Base-by-base conservation (phyloP, 2,888 invertebrate species). In the Plutella xylostella region DNA sequence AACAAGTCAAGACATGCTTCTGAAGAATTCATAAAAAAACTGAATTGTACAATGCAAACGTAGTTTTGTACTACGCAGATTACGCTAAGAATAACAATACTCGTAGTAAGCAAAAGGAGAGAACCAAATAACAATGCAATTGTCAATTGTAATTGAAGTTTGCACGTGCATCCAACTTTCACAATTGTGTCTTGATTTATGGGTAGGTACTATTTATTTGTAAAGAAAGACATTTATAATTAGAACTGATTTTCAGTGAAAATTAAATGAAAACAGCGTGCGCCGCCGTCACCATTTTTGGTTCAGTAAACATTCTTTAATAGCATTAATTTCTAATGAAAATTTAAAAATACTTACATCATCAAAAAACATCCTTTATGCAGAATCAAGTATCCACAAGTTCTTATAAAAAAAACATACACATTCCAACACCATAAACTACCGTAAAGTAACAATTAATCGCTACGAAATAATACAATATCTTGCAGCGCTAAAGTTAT, bases 1-100 rank as follows among this genome's bases (percentile, higher is more conserved):
- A 46, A 65, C 74, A 65, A 56, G 72, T 71, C 55, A 44, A 47
- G 58, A 71, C 74, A 55, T 55, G 76, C 48, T 44, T 46, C 38
- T 17, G 15, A 25, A 25, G 39, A 9, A 11, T 39, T 39, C 9
- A 11, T 25, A 21, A 21, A 28, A 22, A 17, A 37, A 12, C 12
- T 7, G 37, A 37, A 9, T 3, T 6, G n/a, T 12, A 12, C n/a
- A 9, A 28, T 28, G 34, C 17, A 34, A 34, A 34, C 15, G 25
- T 18, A 39, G 39, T 25, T 22, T 40, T 43, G 43, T 41, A 11
- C 46, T 40, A n/a, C n/a, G n/a, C n/a, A n/a, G n/a, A n/a, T n/a
- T n/a, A n/a, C n/a, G n/a, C n/a, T n/a, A n/a, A n/a, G n/a, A n/a
- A n/a, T n/a, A n/a, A n/a, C n/a, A n/a, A n/a, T n/a, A n/a, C n/a